Evolutionary conservation across 1,140 invertebrate species (phyloP).

Genomic region (Halyomorpha halys): DNA sequence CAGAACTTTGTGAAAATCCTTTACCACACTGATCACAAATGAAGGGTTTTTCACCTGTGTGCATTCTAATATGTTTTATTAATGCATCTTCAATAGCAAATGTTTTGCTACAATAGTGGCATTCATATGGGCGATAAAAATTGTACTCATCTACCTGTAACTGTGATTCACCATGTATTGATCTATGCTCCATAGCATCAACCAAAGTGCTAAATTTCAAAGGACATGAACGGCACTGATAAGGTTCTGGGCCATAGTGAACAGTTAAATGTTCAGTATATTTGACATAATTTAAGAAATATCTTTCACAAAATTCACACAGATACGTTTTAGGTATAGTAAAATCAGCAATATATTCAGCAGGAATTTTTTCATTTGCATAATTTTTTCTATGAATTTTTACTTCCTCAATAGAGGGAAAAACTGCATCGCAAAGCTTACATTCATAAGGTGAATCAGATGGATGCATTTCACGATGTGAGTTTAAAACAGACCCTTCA

Average conservation of each 20-base stretch:
- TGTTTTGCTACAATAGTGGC: constrained; percentile 30
- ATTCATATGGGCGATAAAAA: constrained; percentile 29
- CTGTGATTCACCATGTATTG: constrained; percentile 20
- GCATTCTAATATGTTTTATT: constrained; percentile 43
- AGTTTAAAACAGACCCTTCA: constrained; percentile 18
- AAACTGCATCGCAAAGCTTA: constrained; percentile 27
- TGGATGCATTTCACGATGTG: constrained; percentile 23
- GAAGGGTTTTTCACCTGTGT: constrained; percentile 59
- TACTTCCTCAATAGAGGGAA: constrained; percentile 17
- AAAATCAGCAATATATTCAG: constrained; percentile 26
- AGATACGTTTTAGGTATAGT: constrained; percentile 26
- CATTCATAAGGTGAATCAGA: constrained; percentile 27
- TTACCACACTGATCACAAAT: constrained; percentile 31
- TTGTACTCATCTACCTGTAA: constrained; percentile 20
- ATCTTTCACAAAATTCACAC: constrained; percentile 30
- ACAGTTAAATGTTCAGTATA: constrained; percentile 30
- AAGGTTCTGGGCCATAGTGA: constrained; percentile 28
- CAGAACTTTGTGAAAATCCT: constrained; percentile 29
- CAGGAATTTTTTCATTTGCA: constrained; percentile 12
- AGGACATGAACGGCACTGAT: constrained; percentile 27
- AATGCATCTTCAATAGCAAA: constrained; percentile 34
- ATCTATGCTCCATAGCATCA: constrained; percentile 25
- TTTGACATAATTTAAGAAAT: constrained; percentile 28
- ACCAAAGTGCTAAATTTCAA: constrained; percentile 22
- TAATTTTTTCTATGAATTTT: constrained; percentile 24